phyloP scores from a whole-genome alignment of 2,113 vertebrate genomes.

The Phylloscopus trochilus region DNA sequence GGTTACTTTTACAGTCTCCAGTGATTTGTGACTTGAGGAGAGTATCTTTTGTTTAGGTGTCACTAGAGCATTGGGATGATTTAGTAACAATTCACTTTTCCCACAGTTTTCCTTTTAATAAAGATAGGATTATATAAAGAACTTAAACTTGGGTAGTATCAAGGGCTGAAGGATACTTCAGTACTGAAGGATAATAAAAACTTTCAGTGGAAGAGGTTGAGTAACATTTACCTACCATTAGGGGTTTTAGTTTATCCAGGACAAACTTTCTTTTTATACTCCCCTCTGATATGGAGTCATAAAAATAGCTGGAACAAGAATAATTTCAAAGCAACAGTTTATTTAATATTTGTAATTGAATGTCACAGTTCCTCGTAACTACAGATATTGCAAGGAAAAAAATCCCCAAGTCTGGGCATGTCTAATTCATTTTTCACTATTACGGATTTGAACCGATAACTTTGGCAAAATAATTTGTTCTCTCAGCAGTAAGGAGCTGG shows the following conservation, averaged over 20 bases:
- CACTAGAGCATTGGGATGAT: neutral
- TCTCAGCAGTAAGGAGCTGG: conserved; percentile 27
- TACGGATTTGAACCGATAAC: conserved; percentile 5
- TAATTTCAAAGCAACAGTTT: neutral
- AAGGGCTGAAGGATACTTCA: neutral
- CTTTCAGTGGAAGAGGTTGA: neutral
- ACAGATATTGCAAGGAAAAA: conserved; percentile 17
- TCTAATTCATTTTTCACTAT: conserved; percentile 52
- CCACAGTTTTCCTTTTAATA: neutral
- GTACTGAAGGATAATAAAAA: neutral
- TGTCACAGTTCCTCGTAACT: conserved; percentile 27
- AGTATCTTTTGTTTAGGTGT: neutral
- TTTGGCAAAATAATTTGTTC: conserved; percentile 58
- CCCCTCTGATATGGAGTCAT: neutral
- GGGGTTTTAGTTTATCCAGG: conserved; percentile 6
- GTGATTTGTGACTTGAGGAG: neutral
- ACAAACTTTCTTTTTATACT: conserved; percentile 5
- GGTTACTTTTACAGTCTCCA: neutral
- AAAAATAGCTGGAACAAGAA: conserved; percentile 28
- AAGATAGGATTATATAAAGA: neutral
- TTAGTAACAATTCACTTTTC: neutral
- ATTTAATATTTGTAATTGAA: conserved; percentile 58
- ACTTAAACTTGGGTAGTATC: neutral
- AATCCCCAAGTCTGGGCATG: conserved; percentile 4
- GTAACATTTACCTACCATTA: neutral